Base-by-base conservation (phyloP, 2,113 vertebrate genomes). In the Pelecanus crispus region DNA sequence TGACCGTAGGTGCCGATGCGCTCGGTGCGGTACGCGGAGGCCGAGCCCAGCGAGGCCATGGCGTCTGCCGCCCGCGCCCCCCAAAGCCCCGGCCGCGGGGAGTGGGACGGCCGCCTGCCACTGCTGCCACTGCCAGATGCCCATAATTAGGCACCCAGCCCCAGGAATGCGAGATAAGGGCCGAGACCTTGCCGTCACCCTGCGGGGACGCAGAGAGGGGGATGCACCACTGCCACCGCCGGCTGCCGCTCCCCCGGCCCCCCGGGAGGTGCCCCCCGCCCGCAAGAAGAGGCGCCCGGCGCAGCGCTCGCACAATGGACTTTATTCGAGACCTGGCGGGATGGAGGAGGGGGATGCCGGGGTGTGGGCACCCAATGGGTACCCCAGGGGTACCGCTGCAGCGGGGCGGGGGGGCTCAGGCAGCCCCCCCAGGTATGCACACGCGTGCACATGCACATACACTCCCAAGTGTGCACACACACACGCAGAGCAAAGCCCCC, bases 21-120 rank as follows among this genome's bases (percentile, higher is more conserved):
- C 16, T 98, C 97, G 0, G 98, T 97, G 22, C 87, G 89, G 93
- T 97, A 98, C 1, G 96, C 81, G 7, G 98, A 65, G 15, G 97
- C 98, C 1, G 98, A 97, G 89, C 96, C 25, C 19, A 92, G 63
- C 11, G 97, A 95, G 31, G 98, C 98, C 98, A 98, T 99, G 73
- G 74, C 13, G 11, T 18, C 63, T 40, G 26, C 71, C 8, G 13
- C 56, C 75, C 3, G 24, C 1, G 2, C 34, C 82, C 88, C 68
- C 8, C 67, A 7, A 2, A 13, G 66, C 70, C 22, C 58, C 10
- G 2, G 34, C 26, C 1, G 3, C n/a, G 5, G 44, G 70, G 84
- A 75, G 81, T 70, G 75, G 75, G 84, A 45, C n/a, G 11, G 44
- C 82, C 19, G 3, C 62, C 38, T 11, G 38, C 58, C 71, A 52